phyloP scores from a whole-genome alignment of 1,140 invertebrate genomes.

The Heliconius congener region DNA sequence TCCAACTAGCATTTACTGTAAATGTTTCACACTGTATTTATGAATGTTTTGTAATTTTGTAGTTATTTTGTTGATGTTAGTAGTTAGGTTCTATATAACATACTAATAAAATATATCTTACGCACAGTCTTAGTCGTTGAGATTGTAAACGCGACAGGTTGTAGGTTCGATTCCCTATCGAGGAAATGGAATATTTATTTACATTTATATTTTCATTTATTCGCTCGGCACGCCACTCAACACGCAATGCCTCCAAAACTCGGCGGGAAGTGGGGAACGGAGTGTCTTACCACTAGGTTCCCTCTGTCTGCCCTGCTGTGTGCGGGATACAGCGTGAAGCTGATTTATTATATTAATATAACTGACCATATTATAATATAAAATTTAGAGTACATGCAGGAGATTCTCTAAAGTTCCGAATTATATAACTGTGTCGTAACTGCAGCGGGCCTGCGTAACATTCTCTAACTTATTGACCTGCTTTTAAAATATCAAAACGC shows the following conservation, averaged over 20 bases:
- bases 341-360: neutral
- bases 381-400: neutral
- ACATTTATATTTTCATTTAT: no score
- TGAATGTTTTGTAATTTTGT: neutral
- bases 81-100: neutral
- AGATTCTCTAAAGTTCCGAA: neutral
- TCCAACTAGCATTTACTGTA: neutral
- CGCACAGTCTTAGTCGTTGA: no score
- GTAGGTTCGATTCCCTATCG: no score
- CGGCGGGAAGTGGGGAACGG: fast-evolving
- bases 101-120: neutral
- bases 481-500: neutral
- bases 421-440: neutral
- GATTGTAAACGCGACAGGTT: no score
- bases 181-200: no score
- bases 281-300: no score
- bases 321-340: no score
- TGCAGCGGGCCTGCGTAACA: neutral
- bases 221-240: no score
- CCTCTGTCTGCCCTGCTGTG: no score
- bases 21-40: slow-evolving; percentile 3
- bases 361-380: neutral
- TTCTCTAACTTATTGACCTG: slow-evolving; percentile 5
- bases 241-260: no score
- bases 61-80: slow-evolving; percentile 7